Conservation (phyloP, 92 coral and sea anemone species). For the Epizoanthus ramosus region DNA sequence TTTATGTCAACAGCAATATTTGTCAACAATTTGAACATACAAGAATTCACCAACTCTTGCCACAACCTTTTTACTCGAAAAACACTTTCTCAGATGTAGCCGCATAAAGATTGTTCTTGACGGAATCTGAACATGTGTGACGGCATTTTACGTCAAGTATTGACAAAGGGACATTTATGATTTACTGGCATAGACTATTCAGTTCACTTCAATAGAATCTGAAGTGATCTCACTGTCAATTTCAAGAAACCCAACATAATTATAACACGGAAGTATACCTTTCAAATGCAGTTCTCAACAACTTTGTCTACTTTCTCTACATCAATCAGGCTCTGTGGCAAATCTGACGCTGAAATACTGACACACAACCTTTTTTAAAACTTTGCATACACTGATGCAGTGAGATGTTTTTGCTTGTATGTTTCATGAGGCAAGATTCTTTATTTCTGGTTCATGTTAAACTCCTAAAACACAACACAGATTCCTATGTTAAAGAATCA, state of each 20-base stretch:
- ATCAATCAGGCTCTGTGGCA: neutral
- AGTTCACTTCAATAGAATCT: neutral
- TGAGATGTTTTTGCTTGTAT: too few relatives aligned
- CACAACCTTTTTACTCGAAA: neutral
- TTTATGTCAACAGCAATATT: neutral
- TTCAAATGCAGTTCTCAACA: neutral
- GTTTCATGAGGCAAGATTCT: too few relatives aligned
- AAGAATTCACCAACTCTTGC: neutral
- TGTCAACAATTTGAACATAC: slow-evolving; percentile 27
- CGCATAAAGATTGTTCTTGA: neutral
- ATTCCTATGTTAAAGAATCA: too few relatives aligned
- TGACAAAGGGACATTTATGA: slow-evolving; percentile 3
- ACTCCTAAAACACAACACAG: too few relatives aligned
- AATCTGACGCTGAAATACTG: neutral
- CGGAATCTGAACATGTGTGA: slow-evolving; percentile 1
- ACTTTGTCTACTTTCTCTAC: too few relatives aligned
- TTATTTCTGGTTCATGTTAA: too few relatives aligned
- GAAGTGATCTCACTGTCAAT: neutral
- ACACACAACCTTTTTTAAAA: neutral
- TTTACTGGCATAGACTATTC: neutral
- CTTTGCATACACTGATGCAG: slow-evolving; percentile 36
- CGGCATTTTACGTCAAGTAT: slow-evolving; percentile 22
- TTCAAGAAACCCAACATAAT: neutral
- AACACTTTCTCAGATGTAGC: slow-evolving; percentile 1
- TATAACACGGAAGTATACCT: neutral